phyloP scores from a whole-genome alignment of 2,888 invertebrate genomes.

The Catocala fraxini region DNA sequence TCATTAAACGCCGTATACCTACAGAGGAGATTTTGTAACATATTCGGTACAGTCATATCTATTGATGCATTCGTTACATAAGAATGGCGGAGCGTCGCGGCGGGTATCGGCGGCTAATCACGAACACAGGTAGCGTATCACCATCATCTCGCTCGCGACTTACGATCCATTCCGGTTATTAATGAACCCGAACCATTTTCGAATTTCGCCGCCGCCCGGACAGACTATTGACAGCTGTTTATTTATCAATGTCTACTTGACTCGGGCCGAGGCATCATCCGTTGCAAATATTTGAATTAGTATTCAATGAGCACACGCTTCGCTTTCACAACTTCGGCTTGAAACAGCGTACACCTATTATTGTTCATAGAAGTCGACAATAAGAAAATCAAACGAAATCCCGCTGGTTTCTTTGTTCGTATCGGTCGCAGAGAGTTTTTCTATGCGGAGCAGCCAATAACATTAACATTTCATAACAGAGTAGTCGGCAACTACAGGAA shows the following conservation, averaged over 20 bases:
- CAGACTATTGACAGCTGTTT: slow-evolving; percentile 77
- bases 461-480: slow-evolving; percentile 63
- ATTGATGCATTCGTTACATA: slow-evolving; percentile 35
- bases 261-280: slow-evolving; percentile 59
- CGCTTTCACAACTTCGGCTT: slow-evolving; percentile 58
- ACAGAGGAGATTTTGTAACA: slow-evolving; percentile 36
- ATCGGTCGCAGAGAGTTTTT: slow-evolving; percentile 58
- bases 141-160: slow-evolving; percentile 68
- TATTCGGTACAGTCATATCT: slow-evolving; percentile 6
- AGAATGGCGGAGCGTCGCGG: slow-evolving; percentile 23
- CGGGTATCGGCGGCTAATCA: slow-evolving; percentile 60
- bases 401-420: slow-evolving; percentile 56
- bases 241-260: slow-evolving; percentile 79
- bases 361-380: slow-evolving; percentile 57
- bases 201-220: slow-evolving; percentile 71
- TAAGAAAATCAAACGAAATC: slow-evolving; percentile 67
- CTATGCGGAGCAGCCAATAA: slow-evolving; percentile 37
- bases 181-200: slow-evolving; percentile 72
- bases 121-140: slow-evolving; percentile 81
- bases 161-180: slow-evolving; percentile 78
- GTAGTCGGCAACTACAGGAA: slow-evolving; percentile 65
- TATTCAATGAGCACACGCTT: slow-evolving; percentile 58
- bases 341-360: slow-evolving; percentile 45
- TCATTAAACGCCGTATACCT: slow-evolving; percentile 36
- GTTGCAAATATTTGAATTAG: slow-evolving; percentile 72